Evolutionary conservation across 1,140 invertebrate species (phyloP).

Genomic region (Micrasema longulum): DNA sequence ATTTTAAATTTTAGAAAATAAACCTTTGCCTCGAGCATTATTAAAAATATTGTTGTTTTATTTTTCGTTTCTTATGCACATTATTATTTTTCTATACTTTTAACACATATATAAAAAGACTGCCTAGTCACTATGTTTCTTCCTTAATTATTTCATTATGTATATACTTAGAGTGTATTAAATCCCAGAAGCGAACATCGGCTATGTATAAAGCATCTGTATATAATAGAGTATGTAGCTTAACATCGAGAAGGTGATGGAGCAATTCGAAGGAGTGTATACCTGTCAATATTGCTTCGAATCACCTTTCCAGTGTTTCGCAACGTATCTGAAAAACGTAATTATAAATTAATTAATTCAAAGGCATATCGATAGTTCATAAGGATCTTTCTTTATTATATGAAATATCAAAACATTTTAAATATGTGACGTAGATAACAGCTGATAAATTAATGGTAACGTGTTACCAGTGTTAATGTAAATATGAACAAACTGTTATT

Average conservation of each 20-base stretch:
- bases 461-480: conserved; percentile 13
- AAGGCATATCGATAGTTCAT: conserved; percentile 53
- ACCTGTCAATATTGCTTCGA: no score
- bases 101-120: conserved; percentile 54
- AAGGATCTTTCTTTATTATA: conserved; percentile 42
- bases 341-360: conserved; percentile 49
- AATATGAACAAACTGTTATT: conserved; percentile 10
- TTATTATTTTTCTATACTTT: conserved; percentile 46
- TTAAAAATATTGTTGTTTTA: conserved; percentile 63
- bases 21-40: conserved; percentile 66
- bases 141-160: conserved; percentile 50
- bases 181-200: conserved; percentile 9
- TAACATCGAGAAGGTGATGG: no score
- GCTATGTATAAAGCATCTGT: not conserved
- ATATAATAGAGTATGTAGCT: not conserved
- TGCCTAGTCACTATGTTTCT: conserved; percentile 55
- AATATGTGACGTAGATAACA: conserved; percentile 1
- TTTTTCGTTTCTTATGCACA: conserved; percentile 57
- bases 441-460: conserved; percentile 10
- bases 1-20: conserved; percentile 68
- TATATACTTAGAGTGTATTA: conserved; percentile 24
- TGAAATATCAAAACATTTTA: conserved; percentile 33
- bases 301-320: no score
- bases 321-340: conserved; percentile 29
- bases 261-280: no score